Conservation (phyloP, 92 coral and sea anemone genomes). For the Phenganax subtilis region DNA sequence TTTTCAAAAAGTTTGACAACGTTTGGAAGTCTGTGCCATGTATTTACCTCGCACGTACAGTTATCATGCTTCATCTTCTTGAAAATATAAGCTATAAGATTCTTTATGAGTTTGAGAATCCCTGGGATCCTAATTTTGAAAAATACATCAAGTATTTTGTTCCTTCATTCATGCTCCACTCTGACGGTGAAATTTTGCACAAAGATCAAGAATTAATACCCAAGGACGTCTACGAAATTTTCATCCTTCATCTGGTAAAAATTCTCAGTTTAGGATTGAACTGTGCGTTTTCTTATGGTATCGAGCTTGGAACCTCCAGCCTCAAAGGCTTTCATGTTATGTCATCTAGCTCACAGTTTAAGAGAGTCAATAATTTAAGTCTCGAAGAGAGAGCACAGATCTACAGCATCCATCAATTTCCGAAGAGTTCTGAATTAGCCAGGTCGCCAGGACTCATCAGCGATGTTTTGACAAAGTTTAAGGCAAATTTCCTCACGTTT, state of each 20-base stretch:
- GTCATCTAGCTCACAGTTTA: not conserved
- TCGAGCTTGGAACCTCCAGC: slow-evolving; percentile 29
- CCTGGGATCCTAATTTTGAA: slow-evolving; percentile 40
- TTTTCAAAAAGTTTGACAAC: slow-evolving; percentile 46
- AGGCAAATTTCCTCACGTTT: not conserved
- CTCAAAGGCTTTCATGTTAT: slow-evolving; percentile 21
- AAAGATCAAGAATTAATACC: not conserved
- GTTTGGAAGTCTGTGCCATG: slow-evolving; percentile 49
- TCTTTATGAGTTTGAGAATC: slow-evolving; percentile 25
- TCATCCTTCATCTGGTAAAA: slow-evolving; percentile 27
- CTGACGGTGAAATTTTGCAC: slow-evolving; percentile 47
- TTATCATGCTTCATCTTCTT: slow-evolving; percentile 48
- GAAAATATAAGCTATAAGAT: slow-evolving; percentile 43
- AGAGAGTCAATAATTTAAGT: not conserved
- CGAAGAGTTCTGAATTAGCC: not conserved
- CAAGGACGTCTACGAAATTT: slow-evolving; percentile 29
- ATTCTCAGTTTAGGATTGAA: slow-evolving; percentile 45
- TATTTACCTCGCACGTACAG: slow-evolving; percentile 54
- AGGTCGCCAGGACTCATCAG: slow-evolving; percentile 16
- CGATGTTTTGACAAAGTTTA: slow-evolving; percentile 1
- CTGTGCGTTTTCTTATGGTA: slow-evolving; percentile 52
- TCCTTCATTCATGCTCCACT: slow-evolving; percentile 57
- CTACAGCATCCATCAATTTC: not conserved
- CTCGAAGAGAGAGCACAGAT: not conserved
- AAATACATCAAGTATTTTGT: slow-evolving; percentile 30